Conservation (phyloP, 2,797 vertebrate species). For the Avahi laniger region DNA sequence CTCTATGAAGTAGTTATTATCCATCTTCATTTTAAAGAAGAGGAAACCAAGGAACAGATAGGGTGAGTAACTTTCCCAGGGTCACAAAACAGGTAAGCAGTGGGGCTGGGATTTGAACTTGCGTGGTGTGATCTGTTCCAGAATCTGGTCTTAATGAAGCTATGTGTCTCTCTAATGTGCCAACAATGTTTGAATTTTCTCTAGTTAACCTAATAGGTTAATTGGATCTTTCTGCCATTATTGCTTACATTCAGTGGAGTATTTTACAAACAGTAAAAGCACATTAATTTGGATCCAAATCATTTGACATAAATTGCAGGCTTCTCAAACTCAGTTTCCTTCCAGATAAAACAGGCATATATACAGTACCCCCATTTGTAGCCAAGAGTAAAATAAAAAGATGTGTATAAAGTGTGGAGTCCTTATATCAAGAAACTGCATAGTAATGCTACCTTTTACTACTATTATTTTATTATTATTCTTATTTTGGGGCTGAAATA, state of each 20-base stretch:
- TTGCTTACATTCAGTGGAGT: background rate
- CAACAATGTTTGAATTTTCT: background rate
- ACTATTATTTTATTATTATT: background rate
- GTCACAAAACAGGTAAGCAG: background rate
- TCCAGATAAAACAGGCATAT: background rate
- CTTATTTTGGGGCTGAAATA: background rate
- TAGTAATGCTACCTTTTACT: background rate
- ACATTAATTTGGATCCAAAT: conserved; percentile 41
- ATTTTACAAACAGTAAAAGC: conserved; percentile 38
- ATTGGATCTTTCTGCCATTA: background rate
- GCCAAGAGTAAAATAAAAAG: conserved; percentile 40
- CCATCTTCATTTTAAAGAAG: background rate
- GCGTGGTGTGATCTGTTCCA: background rate
- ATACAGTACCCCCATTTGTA: background rate
- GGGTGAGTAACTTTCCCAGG: background rate
- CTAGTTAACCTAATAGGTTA: background rate
- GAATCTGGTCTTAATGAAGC: background rate
- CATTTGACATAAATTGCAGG: conserved; percentile 42
- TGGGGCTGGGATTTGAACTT: background rate
- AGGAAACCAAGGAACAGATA: background rate
- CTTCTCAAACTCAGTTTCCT: conserved; percentile 42
- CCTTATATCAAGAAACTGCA: background rate
- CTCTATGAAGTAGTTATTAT: background rate
- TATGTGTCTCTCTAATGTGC: background rate
- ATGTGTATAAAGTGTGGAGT: background rate